Base-by-base conservation (phyloP, 30 jellyfish, hydroid and myxozoan species). In the Hydractinia symbiolongicarpus region DNA sequence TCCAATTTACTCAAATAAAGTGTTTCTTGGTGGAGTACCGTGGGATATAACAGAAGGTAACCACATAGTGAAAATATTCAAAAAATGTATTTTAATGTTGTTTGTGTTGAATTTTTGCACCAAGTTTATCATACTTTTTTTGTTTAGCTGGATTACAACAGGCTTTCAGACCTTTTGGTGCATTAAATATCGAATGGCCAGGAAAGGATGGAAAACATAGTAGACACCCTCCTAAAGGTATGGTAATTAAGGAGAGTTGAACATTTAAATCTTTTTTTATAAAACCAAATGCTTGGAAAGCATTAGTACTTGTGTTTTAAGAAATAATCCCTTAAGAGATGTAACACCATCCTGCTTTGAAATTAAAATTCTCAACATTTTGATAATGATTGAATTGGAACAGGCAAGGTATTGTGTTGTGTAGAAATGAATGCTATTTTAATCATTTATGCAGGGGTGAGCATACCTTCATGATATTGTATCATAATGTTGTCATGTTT, bases 221-320 rank as follows among this genome's bases (percentile, higher is more conserved):
- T 44, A 79, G 97, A 17, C 95, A 90, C 51, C 97, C 97, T 9
- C 97, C 97, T 7, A 90, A 90, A 90, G 97, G 96, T 82, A 88
- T 67, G 8, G 53, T 30, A 30, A 30, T 30, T 30, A 30, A 30
- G 44, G 44, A 30, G 44, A 30, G 44, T 30, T 30, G 44, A 30
- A 30, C 44, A 30, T 30, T 30, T 30, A 2, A 30, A 30, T 30
- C 44, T 2, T 30, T 30, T 2, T 30, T 30, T 30, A 30, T 30
- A 30, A 0, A 30, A 30, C 44, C 44, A 2, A 30, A 30, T 30
- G 44, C 2, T 30, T 30, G 44, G 44, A 30, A 30, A 30, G 44
- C 44, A 30, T 30, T 30, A 30, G 44, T 30, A 30, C 44, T 30
- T 30, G 2, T 30, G 44, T 30, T 30, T 30, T 2, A 30, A 30